Conservation (phyloP, 2,113 vertebrate genomes). For the Seriola rivoliana region DNA sequence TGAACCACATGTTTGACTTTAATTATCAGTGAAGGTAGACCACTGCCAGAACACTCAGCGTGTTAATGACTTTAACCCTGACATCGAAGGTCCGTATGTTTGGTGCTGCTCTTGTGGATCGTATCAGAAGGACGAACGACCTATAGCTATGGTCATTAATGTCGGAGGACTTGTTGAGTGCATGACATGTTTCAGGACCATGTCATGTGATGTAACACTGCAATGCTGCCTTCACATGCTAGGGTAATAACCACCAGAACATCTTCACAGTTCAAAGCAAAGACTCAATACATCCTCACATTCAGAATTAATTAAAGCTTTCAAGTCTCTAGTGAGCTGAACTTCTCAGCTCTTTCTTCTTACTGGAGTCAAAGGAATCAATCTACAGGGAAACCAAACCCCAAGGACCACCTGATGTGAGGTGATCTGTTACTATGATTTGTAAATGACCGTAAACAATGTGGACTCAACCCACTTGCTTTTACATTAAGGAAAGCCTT, state of each 20-base stretch:
- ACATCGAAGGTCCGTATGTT: neutral
- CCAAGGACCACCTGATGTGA: neutral
- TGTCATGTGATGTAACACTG: neutral
- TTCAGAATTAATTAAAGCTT: neutral
- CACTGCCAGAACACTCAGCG: too few species aligned
- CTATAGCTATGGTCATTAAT: neutral
- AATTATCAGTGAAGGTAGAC: too few species aligned
- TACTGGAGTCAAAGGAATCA: neutral
- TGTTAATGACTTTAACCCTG: neutral
- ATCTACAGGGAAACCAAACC: too few species aligned
- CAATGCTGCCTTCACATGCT: neutral
- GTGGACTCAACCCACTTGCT: neutral
- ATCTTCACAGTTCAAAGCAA: conserved; percentile 9
- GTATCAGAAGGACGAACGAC: neutral
- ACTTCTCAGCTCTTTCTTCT: neutral
- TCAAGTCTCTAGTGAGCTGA: too few species aligned
- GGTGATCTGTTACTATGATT: neutral
- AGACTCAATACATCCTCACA: neutral
- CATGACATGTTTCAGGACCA: neutral
- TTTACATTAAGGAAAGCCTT: too few species aligned
- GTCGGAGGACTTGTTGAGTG: neutral
- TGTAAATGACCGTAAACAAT: neutral
- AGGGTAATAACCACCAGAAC: neutral
- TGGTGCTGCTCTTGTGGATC: neutral
- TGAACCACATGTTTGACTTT: too few species aligned